Base-by-base conservation (phyloP, 2,797 vertebrate species). In the Peromyscus nudipes region DNA sequence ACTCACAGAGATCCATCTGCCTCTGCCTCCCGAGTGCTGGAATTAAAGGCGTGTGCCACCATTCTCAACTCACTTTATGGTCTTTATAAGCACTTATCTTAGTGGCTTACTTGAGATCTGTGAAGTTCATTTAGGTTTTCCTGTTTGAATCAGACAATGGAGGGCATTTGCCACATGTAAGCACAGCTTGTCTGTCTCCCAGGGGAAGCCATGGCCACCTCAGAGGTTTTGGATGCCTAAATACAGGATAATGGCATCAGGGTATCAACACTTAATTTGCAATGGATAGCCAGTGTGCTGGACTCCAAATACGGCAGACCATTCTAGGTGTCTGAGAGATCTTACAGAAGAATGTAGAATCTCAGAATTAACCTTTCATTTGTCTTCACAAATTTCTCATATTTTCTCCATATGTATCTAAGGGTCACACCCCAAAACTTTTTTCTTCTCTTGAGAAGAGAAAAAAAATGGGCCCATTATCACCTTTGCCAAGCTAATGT, bases 391-490 rank as follows among this genome's bases (percentile, higher is more conserved):
- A 19, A 29, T 6, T 40, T 83, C 34, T 84, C 31, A 3, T 52
- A 13, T 52, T 85, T 83, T 96, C 81, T 73, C 43, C 21, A 17
- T 57, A 5, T 40, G 23, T 92, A 52, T 89, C 43, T 85, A 92
- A 91, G 29, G 83, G 57, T 93, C 52, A 94, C 79, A 83, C 19
- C 46, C 34, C 92, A 34, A 62, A 87, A 23, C 34, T 9, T 40
- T 40, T 11, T 94, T 57, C 79, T 82, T 37, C 71, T 81, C 55
- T 89, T 93, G 40, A 95, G 55, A 85, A 90, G 89, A 87, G 27
- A 73, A n/a, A 85, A 55, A 55, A 46, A 57, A 21, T 5, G n/a
- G 19, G 60, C 34, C 64, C 43, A 88, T 62, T 88, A 14, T 91
- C 57, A 89, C 67, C 37, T 13, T 77, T 25, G 85, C 67, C 81